A percentile compares a stretch with the other conserved stretches of the same genome.
Evolutionary conservation across 2,888 invertebrate genomes (phyloP).

Genomic region (Elaeidobius kamerunicus): DNA sequence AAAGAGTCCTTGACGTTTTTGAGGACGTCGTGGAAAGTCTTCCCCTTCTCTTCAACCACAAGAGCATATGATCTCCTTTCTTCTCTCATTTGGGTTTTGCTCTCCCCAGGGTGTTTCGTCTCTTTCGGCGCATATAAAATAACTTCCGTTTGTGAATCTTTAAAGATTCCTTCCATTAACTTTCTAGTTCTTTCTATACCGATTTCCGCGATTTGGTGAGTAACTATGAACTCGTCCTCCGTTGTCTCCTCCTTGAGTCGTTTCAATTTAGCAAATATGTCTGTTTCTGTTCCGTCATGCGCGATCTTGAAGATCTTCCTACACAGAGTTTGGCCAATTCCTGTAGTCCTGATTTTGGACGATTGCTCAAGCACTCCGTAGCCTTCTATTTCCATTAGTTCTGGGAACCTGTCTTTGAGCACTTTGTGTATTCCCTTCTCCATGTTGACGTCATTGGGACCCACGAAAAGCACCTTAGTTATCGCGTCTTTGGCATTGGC

Average conservation of each 20-base stretch:
- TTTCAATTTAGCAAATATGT: not conserved
- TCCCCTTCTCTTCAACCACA: not conserved
- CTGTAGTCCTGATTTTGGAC: not conserved
- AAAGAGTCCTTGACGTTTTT: not conserved
- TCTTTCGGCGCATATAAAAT: not conserved
- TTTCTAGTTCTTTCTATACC: not conserved
- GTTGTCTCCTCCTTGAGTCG: not conserved
- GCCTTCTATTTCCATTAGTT: not conserved
- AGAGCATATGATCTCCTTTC: not conserved
- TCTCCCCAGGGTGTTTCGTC: not conserved
- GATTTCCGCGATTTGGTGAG: not conserved
- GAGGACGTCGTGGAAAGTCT: not conserved
- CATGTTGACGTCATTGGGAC: not conserved
- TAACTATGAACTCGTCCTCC: not conserved
- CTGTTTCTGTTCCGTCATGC: not conserved
- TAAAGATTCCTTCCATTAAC: not conserved
- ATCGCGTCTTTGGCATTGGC: not conserved
- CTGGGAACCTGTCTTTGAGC: not conserved
- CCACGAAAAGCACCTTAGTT: not conserved
- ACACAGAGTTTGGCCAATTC: not conserved
- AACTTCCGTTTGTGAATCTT: not conserved
- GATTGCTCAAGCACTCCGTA: not conserved
- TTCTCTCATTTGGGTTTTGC: not conserved
- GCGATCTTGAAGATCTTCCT: not conserved
- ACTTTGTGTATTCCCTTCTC: not conserved